These are phyloP conservation scores for Leguminivora glycinivorella DNA, from an alignment of 1,140 invertebrate species.

Conservation along the genomic window DNA sequence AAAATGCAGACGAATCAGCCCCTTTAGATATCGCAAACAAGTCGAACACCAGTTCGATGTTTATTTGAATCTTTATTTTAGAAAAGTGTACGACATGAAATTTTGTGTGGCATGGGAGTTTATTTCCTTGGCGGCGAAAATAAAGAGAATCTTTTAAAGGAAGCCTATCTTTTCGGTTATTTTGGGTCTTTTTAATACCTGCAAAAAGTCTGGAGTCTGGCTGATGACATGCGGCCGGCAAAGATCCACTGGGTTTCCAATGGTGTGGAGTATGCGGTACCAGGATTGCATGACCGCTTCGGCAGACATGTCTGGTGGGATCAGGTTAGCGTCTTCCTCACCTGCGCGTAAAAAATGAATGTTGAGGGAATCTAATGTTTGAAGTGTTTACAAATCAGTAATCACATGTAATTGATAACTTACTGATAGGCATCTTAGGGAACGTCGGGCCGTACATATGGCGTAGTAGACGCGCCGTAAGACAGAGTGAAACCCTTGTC, in stretches of 20 bases:
- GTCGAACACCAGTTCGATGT: no score
- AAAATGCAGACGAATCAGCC: no score
- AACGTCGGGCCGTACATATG: conserved; percentile 95
- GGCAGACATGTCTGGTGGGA: conserved; percentile 90
- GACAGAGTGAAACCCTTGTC: conserved; percentile 94
- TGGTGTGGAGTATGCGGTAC: conserved; percentile 95
- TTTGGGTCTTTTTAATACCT: conserved; percentile 54
- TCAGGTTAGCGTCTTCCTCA: conserved; percentile 90
- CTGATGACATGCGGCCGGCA: conserved; percentile 92
- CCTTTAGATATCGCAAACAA: no score
- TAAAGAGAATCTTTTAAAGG: no score
- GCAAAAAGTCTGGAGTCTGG: conserved; percentile 91
- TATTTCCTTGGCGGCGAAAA: no score
- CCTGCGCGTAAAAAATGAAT: conserved; percentile 72
- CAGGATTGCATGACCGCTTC: conserved; percentile 96
- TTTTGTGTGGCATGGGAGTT: no score
- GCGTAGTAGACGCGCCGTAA: conserved; percentile 90
- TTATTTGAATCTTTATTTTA: no score
- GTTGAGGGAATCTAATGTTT: neutral
- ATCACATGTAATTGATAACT: conserved; percentile 57
- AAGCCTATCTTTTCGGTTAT: no score
- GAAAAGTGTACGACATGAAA: no score
- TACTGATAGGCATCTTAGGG: conserved; percentile 91
- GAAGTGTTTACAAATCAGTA: no score
- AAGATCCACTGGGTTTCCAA: conserved; percentile 96